A percentile compares a stretch with the other conserved stretches of the same genome.
phyloP scores from a whole-genome alignment of 2,888 invertebrate species.

The Taenaris catops region DNA sequence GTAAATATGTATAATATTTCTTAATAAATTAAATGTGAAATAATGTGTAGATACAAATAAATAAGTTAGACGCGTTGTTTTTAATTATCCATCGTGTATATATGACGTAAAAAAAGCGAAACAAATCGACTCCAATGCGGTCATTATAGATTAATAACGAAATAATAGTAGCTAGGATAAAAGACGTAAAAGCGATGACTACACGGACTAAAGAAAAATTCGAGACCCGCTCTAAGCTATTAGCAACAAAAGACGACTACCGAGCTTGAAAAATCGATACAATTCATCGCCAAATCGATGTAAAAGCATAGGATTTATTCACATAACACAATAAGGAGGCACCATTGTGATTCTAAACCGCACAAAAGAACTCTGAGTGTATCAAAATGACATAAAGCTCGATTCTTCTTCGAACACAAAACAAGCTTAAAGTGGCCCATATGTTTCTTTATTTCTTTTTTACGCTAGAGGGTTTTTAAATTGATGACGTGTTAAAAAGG shows the following conservation, averaged over 20 bases:
- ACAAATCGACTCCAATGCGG: too few relatives aligned
- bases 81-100: too few relatives aligned
- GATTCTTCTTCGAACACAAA: conserved; percentile 58
- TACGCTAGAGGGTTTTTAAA: conserved; percentile 45
- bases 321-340: conserved; percentile 60
- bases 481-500: conserved; percentile 78
- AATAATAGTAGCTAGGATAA: conserved; percentile 23
- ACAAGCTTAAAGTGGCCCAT: conserved; percentile 66
- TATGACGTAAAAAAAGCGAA: too few relatives aligned
- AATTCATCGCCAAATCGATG: conserved; percentile 64
- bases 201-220: conserved; percentile 35
- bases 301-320: conserved; percentile 48
- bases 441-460: conserved; percentile 45
- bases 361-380: conserved; percentile 70
- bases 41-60: too few relatives aligned
- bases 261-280: conserved; percentile 76
- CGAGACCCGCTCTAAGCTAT: conserved; percentile 36
- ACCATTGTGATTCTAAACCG: conserved; percentile 48
- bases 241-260: conserved; percentile 69
- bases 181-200: conserved; percentile 47
- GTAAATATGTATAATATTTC: too few relatives aligned
- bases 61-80: too few relatives aligned
- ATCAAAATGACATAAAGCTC: conserved; percentile 78
- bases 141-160: too few relatives aligned
- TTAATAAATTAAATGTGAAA: too few relatives aligned